A percentile compares a stretch with the other conserved stretches of the same genome.
Conservation (phyloP, 2,797 vertebrate species). For the Pangasius macronema region DNA sequence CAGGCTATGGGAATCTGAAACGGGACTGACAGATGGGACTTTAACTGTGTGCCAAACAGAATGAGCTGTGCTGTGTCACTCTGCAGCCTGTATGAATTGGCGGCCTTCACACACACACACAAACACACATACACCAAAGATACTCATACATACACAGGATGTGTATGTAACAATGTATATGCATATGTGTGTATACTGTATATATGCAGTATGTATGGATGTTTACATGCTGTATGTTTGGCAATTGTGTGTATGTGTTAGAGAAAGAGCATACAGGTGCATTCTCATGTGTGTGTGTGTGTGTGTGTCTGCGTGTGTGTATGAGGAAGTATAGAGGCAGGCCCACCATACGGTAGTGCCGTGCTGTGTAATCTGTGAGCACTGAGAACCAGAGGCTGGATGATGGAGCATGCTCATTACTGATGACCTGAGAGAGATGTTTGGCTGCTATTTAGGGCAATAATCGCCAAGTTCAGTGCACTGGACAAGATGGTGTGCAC, state of each 20-base stretch:
- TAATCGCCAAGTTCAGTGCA: slow-evolving; percentile 60
- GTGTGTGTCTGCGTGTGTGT: slow-evolving; percentile 4
- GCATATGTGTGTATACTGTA: neutral
- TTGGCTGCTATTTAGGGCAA: slow-evolving; percentile 62
- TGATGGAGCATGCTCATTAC: slow-evolving; percentile 69
- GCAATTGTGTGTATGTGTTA: neutral
- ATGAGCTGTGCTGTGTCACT: slow-evolving; percentile 55
- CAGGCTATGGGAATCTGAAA: slow-evolving; percentile 45
- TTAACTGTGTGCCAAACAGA: slow-evolving; percentile 49
- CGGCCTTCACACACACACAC: slow-evolving; percentile 34
- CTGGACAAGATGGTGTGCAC: slow-evolving; percentile 55
- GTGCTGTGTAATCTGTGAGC: slow-evolving; percentile 56
- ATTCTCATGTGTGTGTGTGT: neutral
- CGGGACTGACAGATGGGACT: slow-evolving; percentile 57
- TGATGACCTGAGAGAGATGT: slow-evolving; percentile 68
- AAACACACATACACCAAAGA: slow-evolving; percentile 1
- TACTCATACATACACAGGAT: neutral
- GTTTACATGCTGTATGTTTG: slow-evolving; percentile 1
- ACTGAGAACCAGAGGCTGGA: slow-evolving; percentile 50
- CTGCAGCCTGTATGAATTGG: slow-evolving; percentile 44
- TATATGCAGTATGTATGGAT: neutral
- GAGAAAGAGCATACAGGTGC: neutral
- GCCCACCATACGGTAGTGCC: slow-evolving; percentile 41
- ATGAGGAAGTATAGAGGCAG: slow-evolving; percentile 28
- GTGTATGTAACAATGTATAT: neutral